phyloP scores from a whole-genome alignment of 2,888 invertebrate genomes.

The Apoda limacodes region DNA sequence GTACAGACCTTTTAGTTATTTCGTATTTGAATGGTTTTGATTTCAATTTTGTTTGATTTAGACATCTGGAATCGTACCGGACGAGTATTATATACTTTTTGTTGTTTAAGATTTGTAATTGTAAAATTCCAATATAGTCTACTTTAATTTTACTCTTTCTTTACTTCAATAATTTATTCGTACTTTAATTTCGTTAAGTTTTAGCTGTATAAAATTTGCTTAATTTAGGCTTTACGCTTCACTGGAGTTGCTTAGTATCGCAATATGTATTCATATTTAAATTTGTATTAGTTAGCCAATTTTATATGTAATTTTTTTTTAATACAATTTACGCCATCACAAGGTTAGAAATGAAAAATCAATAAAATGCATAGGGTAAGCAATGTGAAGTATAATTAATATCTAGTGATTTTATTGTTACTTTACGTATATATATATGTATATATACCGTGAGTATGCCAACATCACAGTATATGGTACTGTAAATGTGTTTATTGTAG shows the following conservation, averaged over 20 bases:
- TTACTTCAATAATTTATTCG: slow-evolving; percentile 54
- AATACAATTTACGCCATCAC: slow-evolving; percentile 54
- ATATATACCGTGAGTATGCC: no score
- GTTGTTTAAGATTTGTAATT: no score
- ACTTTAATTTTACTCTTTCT: slow-evolving; percentile 27
- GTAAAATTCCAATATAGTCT: no score
- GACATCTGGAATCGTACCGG: no score
- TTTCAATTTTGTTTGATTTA: no score
- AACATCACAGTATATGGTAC: slow-evolving; percentile 32
- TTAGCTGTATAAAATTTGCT: slow-evolving; percentile 57
- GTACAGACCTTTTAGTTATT: slow-evolving; percentile 23
- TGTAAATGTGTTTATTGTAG: slow-evolving; percentile 26
- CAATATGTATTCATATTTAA: slow-evolving; percentile 38
- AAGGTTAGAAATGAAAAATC: slow-evolving; percentile 42
- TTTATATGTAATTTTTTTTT: slow-evolving; percentile 43
- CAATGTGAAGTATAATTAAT: slow-evolving; percentile 44
- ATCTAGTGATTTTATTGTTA: no score
- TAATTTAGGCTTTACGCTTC: slow-evolving; percentile 47
- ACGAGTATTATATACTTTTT: slow-evolving; percentile 1
- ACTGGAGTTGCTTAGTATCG: slow-evolving; percentile 34
- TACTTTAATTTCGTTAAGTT: slow-evolving; percentile 37
- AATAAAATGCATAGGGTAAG: slow-evolving; percentile 46
- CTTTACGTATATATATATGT: slow-evolving; percentile 52
- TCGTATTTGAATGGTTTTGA: no score
- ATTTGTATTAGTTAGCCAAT: slow-evolving; percentile 55